Conservation (phyloP, 2,113 vertebrate genomes). For the Tursiops truncatus region DNA sequence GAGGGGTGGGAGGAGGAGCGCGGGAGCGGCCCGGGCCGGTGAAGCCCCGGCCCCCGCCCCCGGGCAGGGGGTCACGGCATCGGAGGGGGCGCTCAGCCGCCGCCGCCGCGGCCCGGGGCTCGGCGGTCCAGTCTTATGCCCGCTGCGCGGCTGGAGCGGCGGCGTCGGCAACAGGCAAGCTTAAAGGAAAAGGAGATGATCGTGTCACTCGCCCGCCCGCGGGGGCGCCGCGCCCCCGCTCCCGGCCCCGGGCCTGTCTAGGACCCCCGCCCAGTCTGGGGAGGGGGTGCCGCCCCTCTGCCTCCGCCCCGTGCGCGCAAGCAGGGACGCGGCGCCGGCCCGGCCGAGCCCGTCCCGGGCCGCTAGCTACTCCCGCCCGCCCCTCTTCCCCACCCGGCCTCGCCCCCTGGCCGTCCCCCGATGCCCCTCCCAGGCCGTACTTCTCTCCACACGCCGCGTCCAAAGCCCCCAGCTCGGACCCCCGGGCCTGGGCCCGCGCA, state of each 20-base stretch:
- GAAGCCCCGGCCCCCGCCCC: slow-evolving; percentile 76
- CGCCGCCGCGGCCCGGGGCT: slow-evolving; percentile 80
- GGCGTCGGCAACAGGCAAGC: slow-evolving; percentile 93
- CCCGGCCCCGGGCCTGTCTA: not conserved
- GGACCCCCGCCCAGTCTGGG: slow-evolving; percentile 41
- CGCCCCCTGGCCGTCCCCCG: not conserved
- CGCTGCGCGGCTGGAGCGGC: slow-evolving; percentile 86
- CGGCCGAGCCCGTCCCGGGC: not conserved
- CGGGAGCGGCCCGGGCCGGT: slow-evolving; percentile 71
- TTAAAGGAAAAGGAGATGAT: slow-evolving; percentile 91
- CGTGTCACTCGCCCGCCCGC: slow-evolving; percentile 91
- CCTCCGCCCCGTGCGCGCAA: slow-evolving; percentile 48
- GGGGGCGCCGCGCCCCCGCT: slow-evolving; percentile 57
- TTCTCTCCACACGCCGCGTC: not conserved
- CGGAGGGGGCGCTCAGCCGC: slow-evolving; percentile 59
- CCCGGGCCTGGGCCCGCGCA: not conserved
- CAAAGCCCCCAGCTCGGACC: not conserved
- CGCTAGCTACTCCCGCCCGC: not conserved
- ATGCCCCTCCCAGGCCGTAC: not conserved
- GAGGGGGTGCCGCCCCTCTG: slow-evolving; percentile 16
- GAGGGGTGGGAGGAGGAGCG: slow-evolving; percentile 63
- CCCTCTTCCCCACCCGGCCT: not conserved
- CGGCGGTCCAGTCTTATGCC: slow-evolving; percentile 80
- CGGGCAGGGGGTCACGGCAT: slow-evolving; percentile 73
- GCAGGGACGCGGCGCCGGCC: not conserved